Evolutionary conservation across 2,888 invertebrate species (phyloP).

Genomic region (Apamea epomidion): DNA sequence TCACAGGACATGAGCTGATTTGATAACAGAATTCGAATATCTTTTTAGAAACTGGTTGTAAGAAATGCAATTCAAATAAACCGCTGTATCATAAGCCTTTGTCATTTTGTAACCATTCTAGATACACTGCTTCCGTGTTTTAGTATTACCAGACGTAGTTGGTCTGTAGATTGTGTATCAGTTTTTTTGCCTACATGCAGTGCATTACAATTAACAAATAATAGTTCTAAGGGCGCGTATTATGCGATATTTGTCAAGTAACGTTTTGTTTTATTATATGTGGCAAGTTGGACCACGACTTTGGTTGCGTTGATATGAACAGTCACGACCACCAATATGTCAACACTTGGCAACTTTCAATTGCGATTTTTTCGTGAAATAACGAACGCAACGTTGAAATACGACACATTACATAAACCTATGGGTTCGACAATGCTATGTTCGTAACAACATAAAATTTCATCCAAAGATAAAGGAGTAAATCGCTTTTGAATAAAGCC

Average conservation of each 20-base stretch:
- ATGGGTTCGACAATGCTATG: no score
- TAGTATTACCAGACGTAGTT: constrained; percentile 17
- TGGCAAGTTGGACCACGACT: not conserved
- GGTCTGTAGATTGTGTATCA: not conserved
- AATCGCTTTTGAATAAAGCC: no score
- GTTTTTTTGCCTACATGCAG: not conserved
- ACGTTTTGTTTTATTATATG: not conserved
- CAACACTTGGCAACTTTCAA: no score
- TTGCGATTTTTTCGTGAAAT: no score
- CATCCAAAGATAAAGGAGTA: no score
- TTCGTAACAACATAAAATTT: no score
- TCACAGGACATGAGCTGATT: not conserved
- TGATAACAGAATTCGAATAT: not conserved
- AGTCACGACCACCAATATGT: no score
- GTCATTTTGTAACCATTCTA: constrained; percentile 5
- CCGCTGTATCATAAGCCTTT: constrained; percentile 1
- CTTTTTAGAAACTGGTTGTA: not conserved
- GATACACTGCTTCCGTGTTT: not conserved
- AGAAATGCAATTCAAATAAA: constrained; percentile 10
- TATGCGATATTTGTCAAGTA: not conserved
- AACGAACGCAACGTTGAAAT: no score
- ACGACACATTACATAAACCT: no score
- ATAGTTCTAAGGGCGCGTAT: not conserved
- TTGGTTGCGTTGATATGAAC: not conserved
- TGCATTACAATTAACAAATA: not conserved